These are phyloP conservation scores for Oreonectes daqikongensis DNA, from an alignment of 2,797 vertebrate species.

Conservation along the genomic window DNA sequence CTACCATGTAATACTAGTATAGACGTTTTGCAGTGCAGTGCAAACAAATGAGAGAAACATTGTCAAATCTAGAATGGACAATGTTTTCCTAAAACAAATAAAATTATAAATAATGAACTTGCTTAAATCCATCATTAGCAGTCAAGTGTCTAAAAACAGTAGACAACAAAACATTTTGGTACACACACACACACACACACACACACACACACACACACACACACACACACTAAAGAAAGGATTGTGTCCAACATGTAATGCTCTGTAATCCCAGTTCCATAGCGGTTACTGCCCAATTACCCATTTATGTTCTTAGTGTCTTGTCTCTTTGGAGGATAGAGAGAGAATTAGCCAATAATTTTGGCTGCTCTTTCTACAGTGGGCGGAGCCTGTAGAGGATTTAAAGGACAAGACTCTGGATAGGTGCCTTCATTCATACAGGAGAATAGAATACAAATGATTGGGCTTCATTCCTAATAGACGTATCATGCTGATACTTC, in stretches of 20 bases:
- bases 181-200: no score
- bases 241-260: slow-evolving; percentile 52
- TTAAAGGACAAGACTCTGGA: slow-evolving; percentile 27
- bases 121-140: no score
- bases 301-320: slow-evolving; percentile 33
- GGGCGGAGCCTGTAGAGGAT: slow-evolving; percentile 20
- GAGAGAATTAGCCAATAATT: slow-evolving; percentile 41
- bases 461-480: slow-evolving; percentile 41
- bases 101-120: no score
- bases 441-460: slow-evolving; percentile 56
- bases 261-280: slow-evolving; percentile 53
- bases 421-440: slow-evolving; percentile 57
- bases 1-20: not conserved
- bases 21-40: not conserved
- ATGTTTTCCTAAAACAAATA: no score
- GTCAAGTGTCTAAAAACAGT: no score
- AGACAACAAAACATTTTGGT: no score
- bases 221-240: slow-evolving; percentile 16
- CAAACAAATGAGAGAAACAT: not conserved
- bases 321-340: slow-evolving; percentile 34
- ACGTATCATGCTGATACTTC: slow-evolving; percentile 29
- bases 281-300: slow-evolving; percentile 49
- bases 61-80: no score
- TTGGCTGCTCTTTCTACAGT: slow-evolving; percentile 34
- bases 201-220: not conserved